Evolutionary conservation across 2,888 invertebrate species (phyloP), one percentile per base, ranked within the genome.

Genomic region (Punctoribates punctum): DNA sequence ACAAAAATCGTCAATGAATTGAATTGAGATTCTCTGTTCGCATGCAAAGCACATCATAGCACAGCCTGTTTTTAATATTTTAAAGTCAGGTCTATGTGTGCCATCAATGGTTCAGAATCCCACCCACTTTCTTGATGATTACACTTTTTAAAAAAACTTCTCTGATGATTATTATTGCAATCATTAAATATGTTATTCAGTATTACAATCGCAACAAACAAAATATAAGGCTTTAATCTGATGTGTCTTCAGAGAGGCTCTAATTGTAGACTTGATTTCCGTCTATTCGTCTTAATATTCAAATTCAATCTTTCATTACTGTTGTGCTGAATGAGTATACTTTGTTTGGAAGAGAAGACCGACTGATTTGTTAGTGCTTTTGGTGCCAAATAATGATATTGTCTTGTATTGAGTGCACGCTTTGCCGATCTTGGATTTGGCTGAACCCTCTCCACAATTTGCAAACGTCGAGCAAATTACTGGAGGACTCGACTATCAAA

Each of bases 381-480:
- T 70, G 70, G 70, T 46, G 62, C 62, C 62, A 62, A 62, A 27
- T 62, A 62, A 62, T 70, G 46, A 70, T 70, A 15, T 67, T 29
- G 70, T 46, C 42, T 70, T 70, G 70, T 20, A 70, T 42, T 20
- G 70, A 15, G 38, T 67, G 29, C 27, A 46, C 38, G 42, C 42
- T 42, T 42, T 42, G 42, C 42, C 42, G 42, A 42, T 13, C 42
- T 42, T 46, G 46, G 70, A 70, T 62, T 62, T 62, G 62, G 62
- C 62, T 62, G 4, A 27, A 13, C 62, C 46, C 70, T 70, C 23
- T 46, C 29, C 42, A 70, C 42, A 70, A 70, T 70, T 42, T 70
- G 70, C 70, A 70, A 70, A 70, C 70, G 38, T 38, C 70, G 46
- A 70, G 70, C 70, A 38, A 70, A 42, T 70, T 70, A 38, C 70